A percentile compares a stretch with the other conserved stretches of the same genome.
These are phyloP conservation scores for Mercenaria mercenaria DNA, from an alignment of 1,140 invertebrate genomes.

Conservation along the genomic window DNA sequence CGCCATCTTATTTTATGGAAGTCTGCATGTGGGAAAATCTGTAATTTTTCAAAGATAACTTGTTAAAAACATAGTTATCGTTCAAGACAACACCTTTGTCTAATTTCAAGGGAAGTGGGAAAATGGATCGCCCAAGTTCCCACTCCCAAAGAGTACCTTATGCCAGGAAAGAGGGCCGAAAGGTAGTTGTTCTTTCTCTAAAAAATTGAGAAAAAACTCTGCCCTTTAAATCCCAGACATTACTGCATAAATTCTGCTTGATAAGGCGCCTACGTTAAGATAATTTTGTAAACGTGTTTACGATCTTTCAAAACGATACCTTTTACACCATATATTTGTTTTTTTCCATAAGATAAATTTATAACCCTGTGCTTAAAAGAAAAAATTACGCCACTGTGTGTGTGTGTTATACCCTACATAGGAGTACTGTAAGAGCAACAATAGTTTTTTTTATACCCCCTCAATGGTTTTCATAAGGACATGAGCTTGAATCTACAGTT, in stretches of 20 bases:
- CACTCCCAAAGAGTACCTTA: slow-evolving; percentile 63
- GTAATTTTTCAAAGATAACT: not conserved
- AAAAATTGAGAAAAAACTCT: not conserved
- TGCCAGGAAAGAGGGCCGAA: slow-evolving; percentile 53
- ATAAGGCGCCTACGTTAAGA: not conserved
- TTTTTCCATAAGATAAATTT: no score
- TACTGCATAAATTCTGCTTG: not conserved
- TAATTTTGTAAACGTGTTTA: no score
- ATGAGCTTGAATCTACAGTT: no score
- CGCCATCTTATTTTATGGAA: slow-evolving; percentile 64
- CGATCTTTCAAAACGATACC: no score
- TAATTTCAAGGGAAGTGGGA: slow-evolving; percentile 39
- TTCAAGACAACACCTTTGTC: slow-evolving; percentile 15
- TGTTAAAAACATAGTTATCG: not conserved
- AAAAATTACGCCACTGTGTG: no score
- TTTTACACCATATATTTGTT: no score
- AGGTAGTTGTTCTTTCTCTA: not conserved
- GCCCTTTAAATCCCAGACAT: not conserved
- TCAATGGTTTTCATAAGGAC: no score
- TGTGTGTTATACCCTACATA: no score
- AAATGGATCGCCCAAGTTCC: slow-evolving; percentile 62
- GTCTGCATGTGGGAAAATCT: slow-evolving; percentile 45
- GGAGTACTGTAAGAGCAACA: no score
- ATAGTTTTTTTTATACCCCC: no score
- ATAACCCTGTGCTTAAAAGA: no score